These are phyloP conservation scores for Scaptomyza reducta DNA, from an alignment of 2,888 invertebrate species.

Conservation along the genomic window DNA sequence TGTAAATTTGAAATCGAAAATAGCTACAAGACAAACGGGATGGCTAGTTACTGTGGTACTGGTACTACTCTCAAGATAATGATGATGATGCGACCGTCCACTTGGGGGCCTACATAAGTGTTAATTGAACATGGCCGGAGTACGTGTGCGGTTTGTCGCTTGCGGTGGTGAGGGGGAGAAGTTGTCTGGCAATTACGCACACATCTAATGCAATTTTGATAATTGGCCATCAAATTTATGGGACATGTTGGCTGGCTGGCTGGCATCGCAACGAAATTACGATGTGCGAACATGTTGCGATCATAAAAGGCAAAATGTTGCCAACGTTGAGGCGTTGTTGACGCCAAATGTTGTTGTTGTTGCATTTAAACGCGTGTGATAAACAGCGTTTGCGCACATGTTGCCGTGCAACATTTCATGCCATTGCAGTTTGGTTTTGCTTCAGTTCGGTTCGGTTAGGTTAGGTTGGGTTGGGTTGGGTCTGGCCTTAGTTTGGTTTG, in stretches of 20 bases:
- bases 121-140: slow-evolving; percentile 70
- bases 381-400: slow-evolving; percentile 66
- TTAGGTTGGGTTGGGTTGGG: neutral
- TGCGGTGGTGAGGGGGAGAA: neutral
- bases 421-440: slow-evolving; percentile 21
- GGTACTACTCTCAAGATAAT: too few species aligned
- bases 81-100: neutral
- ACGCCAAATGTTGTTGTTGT: neutral
- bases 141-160: slow-evolving; percentile 34
- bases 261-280: slow-evolving; percentile 56
- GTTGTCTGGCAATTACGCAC: slow-evolving; percentile 67
- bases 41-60: neutral
- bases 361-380: slow-evolving; percentile 64
- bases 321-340: slow-evolving; percentile 1
- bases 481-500: too few species aligned
- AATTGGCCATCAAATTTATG: slow-evolving; percentile 82
- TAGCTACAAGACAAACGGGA: slow-evolving; percentile 28
- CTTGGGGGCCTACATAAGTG: slow-evolving; percentile 62
- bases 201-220: slow-evolving; percentile 79
- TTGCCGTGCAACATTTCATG: slow-evolving; percentile 63
- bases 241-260: slow-evolving; percentile 56
- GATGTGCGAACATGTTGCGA: slow-evolving; percentile 72
- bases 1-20: slow-evolving; percentile 78
- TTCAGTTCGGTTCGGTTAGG: neutral
- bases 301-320: slow-evolving; percentile 56